Base-by-base conservation (phyloP, 2,113 vertebrate genomes). In the Scomber colias region DNA sequence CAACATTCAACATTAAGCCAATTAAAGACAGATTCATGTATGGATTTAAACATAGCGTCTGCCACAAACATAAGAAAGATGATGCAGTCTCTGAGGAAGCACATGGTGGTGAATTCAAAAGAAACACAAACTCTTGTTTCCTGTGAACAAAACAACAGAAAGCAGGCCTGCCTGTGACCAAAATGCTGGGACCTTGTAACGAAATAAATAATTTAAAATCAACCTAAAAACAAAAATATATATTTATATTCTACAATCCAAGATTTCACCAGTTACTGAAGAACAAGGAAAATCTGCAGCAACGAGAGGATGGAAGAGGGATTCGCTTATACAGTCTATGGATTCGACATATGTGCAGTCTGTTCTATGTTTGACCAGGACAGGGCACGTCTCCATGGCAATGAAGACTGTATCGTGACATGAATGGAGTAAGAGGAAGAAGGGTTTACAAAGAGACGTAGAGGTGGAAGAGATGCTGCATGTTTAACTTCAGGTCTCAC, bases 151-250 rank as follows among this genome's bases (percentile, higher is more conserved):
- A 45, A 75, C 21, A 54, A 72, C 19, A 71, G 68, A 68, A 84
- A 87, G 74, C 72, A 77, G 83, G 76, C 78, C 84, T 73, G 59
- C 79, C 72, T 77, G 81, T 85, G 69, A 86, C 65, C 81, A 59
- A 73, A 72, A 73, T n/a, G 11, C 3, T 54, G 61, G 87, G 82
- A 87, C 11, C 84, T 56, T 31, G 24, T 81, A 82, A 74, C 71
- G 90, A 92, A 93, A 95, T 95, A 95, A 95, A 94, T 95, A 92
- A 93, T 86, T 85, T 87, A 82, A 79, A 86, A 84, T 71, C 16
- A 71, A 78, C 60, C 48, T 66, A 77, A 56, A 60, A 77, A 78
- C 57, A 83, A 51, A 88, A 77, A 77, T 49, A 80, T 75, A 82
- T 73, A 87, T 85, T 61, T 50, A 77, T 72, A 81, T 79, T 73